Evolutionary conservation across 2,113 vertebrate species (phyloP), one percentile per base, ranked within the genome.

Genomic region (Colinus virginianus): DNA sequence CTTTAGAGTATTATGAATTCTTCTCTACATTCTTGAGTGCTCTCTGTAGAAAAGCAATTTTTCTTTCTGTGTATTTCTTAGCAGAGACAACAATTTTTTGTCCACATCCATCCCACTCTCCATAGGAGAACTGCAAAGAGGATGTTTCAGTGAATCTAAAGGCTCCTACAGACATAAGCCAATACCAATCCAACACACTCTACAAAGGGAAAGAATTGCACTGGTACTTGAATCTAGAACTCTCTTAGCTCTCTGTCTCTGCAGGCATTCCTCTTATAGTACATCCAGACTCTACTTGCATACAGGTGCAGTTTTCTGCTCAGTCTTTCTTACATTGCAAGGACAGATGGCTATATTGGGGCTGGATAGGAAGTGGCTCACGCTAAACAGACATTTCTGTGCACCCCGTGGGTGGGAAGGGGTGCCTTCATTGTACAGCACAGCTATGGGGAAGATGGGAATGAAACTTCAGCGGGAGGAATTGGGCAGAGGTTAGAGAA

Each of bases 271-370:
- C 38, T 8, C 42, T 88, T 77, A 59, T 7, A 67, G 71, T 23
- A 21, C 30, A 84, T 66, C 78, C 49, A 36, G 58, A 53, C 64
- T 87, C 56, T 7, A 17, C 34, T 74, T 55, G 34, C 69, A 93
- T 11, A 46, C 71, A 51, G 38, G 46, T 76, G 61, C 71, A 51
- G 10, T 48, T n/a, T 79, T 67, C 63, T 70, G 42, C 78, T 85
- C 42, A 16, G 45, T 75, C 30, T 84, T 87, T 71, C 84, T 92
- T 91, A 67, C 85, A 53, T 75, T 75, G 56, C 23, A n/a, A 91
- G 63, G 89, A 90, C 80, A 95, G 92, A 90, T 90, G 87, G 90
- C 56, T 95, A 91, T 96, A 88, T 72, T 94, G 66, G 82, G 88
- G 43, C 84, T 96, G 79, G 58, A 81, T 62, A 90, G 94, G 68